Evolutionary conservation across 2,113 vertebrate species (phyloP).

Genomic region (Laticauda colubrina): DNA sequence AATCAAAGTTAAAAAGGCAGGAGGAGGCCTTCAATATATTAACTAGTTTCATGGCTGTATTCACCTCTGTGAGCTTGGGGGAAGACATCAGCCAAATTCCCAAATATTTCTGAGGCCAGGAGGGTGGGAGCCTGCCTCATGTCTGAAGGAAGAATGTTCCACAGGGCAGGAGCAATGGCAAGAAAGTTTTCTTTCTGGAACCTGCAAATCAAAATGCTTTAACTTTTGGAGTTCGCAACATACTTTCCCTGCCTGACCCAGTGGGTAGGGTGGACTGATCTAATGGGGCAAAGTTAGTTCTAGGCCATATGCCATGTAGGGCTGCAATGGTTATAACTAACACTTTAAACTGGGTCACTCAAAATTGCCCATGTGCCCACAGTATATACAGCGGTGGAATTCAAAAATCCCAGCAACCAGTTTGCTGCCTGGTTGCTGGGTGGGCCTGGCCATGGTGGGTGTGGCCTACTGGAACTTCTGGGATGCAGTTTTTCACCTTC

Average conservation of each 20-base stretch:
- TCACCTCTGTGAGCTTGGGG: too few relatives aligned
- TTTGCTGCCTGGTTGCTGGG: too few relatives aligned
- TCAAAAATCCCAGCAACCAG: too few relatives aligned
- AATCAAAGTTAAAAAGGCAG: too few relatives aligned
- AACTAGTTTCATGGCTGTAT: too few relatives aligned
- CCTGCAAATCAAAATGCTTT: not conserved
- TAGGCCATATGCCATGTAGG: not conserved
- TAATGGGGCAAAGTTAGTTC: not conserved
- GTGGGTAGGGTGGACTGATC: not conserved
- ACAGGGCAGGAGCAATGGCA: not conserved
- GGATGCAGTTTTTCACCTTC: too few relatives aligned
- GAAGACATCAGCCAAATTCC: too few relatives aligned
- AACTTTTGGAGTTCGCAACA: not conserved
- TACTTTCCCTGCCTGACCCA: not conserved
- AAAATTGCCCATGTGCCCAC: not conserved
- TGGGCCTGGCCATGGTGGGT: too few relatives aligned
- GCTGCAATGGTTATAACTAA: not conserved
- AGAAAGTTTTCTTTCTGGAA: not conserved
- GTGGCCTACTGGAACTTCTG: too few relatives aligned
- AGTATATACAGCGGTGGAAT: not conserved
- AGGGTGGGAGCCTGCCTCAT: not conserved
- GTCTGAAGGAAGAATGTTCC: not conserved
- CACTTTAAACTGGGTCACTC: not conserved
- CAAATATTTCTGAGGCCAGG: not conserved
- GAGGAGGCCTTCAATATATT: too few relatives aligned